Evolutionary conservation across 2,797 vertebrate species (phyloP), one percentile per base, ranked within the genome.

Genomic region (Botia almorhae): DNA sequence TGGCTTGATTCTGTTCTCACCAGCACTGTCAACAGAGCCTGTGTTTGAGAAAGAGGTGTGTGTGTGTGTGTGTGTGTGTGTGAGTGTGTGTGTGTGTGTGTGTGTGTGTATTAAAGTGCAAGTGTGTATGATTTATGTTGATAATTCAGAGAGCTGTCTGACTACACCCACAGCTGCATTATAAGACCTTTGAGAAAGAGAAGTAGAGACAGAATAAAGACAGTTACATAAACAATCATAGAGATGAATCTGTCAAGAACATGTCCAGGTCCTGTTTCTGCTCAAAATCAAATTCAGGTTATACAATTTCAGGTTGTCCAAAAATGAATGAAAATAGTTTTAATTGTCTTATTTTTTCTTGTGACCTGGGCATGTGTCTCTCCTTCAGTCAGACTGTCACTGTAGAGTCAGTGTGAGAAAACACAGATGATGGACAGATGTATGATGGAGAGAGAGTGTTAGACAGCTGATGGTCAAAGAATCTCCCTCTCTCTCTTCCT

Each of bases 1-100:
- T 21, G 39, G 23, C 43, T 78, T 79, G 56, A 43, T 79, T 79
- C 76, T 71, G 76, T 79, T 71, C 60, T 79, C 76, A 71, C 69
- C 68, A 63, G 68, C 17, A 56, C 36, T 14, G 63, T 76, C 7
- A 50, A 19, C 56, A 26, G 48, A 78, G 67, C 11, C 26, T 17
- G 2, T 1, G 68, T 70, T 60, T 60, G 56, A 60, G 55, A 58
- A 58, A 58, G 55, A 58, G 56, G 56, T 60, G 56, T 60, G 55
- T 21, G 8, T 0, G 19, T 58, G 19, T 21, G 56, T 60, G 21
- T 11, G 48, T 14, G 12, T 2, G 13, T 14, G 48, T 1, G 29
- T 3, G 56, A 26, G 60, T 21, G 71, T 60, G 4, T 74, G 51
- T n/a, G n/a, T n/a, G n/a, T n/a, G n/a, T n/a, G n/a, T n/a, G n/a